Conservation (phyloP, 2,888 invertebrate genomes). For the Melanchra persicariae region DNA sequence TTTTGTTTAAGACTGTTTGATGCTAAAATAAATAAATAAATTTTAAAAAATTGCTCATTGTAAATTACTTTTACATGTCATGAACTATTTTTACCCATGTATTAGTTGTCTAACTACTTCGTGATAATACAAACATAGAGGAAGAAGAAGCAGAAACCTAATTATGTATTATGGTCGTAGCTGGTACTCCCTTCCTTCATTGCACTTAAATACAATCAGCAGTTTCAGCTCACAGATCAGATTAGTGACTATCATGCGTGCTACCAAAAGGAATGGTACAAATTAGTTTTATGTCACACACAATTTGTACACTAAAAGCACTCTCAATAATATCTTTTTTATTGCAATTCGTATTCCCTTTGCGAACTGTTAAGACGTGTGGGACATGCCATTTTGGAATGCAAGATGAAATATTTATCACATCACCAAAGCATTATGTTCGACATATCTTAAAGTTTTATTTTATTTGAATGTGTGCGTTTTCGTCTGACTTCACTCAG, state of each 20-base stretch:
- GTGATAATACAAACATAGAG: neutral
- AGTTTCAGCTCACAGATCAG: constrained; percentile 11
- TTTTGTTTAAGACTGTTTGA: too few species aligned
- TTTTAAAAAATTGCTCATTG: too few species aligned
- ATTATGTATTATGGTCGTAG: neutral
- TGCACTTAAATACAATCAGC: too few species aligned
- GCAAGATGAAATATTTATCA: constrained; percentile 41
- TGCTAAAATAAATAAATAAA: too few species aligned
- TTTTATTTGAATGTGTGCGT: constrained; percentile 27
- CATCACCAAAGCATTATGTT: constrained; percentile 15
- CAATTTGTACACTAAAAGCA: constrained; percentile 31
- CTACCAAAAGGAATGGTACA: constrained; percentile 7
- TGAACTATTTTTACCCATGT: neutral
- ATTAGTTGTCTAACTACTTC: neutral
- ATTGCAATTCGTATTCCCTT: constrained; percentile 28
- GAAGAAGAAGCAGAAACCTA: neutral
- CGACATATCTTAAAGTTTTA: constrained; percentile 21
- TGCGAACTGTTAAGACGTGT: constrained; percentile 17
- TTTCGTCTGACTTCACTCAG: constrained; percentile 6
- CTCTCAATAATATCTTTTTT: constrained; percentile 21
- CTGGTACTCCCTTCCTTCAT: too few species aligned
- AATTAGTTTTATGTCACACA: constrained; percentile 33
- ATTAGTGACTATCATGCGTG: constrained; percentile 6
- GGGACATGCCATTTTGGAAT: constrained; percentile 32
- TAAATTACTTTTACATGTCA: too few species aligned